phyloP scores from a whole-genome alignment of 2,888 invertebrate species.

The Synergus itoensis region DNA sequence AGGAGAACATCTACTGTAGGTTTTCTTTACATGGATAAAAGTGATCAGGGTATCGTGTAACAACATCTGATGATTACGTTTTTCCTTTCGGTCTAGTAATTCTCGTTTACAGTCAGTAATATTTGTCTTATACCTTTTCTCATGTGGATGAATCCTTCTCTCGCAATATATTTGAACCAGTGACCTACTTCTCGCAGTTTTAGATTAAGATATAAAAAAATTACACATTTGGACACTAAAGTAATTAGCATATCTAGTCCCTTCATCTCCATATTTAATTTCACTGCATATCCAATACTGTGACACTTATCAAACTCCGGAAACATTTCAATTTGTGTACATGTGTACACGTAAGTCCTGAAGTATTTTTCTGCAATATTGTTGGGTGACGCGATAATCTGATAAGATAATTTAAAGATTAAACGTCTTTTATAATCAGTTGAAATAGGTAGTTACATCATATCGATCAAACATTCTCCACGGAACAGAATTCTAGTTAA shows the following conservation, averaged over 20 bases:
- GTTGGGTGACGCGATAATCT: background rate
- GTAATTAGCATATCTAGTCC: too few species aligned
- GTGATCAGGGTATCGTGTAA: background rate
- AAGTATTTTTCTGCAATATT: background rate
- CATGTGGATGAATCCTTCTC: background rate
- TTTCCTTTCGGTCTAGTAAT: background rate
- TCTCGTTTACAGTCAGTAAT: background rate
- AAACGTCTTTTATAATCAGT: background rate
- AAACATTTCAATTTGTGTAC: too few species aligned
- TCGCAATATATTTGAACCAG: too few species aligned
- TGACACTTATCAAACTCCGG: too few species aligned
- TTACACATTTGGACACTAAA: too few species aligned
- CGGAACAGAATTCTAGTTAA: constrained; percentile 27
- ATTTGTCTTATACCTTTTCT: background rate
- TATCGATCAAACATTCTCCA: constrained; percentile 36
- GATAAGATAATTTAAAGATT: constrained; percentile 3
- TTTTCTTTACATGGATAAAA: constrained; percentile 2
- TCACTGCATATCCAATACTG: too few species aligned
- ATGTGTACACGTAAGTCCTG: background rate
- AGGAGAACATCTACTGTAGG: background rate
- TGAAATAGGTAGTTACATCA: constrained; percentile 9
- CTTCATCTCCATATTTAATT: too few species aligned
- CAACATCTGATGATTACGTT: background rate
- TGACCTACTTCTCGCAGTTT: too few species aligned
- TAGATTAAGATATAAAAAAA: too few species aligned